Conservation (phyloP, 2,113 vertebrate genomes). For the Electrona antarctica region DNA sequence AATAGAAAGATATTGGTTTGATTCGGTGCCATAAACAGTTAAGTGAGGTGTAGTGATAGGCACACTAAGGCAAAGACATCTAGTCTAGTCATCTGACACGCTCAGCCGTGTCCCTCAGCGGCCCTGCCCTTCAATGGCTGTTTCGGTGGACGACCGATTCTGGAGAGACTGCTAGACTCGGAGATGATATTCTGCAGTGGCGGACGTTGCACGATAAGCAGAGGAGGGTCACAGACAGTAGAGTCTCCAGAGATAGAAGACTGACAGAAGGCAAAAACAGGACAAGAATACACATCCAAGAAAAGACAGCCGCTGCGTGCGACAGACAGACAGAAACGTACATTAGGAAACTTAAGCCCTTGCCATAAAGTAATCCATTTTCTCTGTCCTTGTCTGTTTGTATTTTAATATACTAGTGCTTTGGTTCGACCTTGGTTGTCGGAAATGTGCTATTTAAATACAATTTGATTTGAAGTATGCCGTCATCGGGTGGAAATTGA, state of each 20-base stretch:
- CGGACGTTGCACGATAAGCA: background rate
- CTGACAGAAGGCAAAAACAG: conserved; percentile 10
- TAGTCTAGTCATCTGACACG: background rate
- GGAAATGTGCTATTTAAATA: no score
- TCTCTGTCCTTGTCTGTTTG: no score
- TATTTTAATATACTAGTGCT: no score
- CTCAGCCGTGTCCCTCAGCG: background rate
- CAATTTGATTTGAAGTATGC: no score
- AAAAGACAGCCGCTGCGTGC: no score
- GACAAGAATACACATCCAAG: background rate
- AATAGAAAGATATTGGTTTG: conserved; percentile 8
- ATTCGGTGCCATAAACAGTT: background rate
- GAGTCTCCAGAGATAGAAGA: conserved; percentile 15
- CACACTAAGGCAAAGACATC: background rate
- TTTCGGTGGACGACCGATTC: background rate
- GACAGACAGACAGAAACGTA: no score
- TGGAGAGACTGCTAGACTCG: background rate
- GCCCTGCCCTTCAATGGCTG: conserved; percentile 1
- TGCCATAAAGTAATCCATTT: no score
- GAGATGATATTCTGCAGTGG: background rate
- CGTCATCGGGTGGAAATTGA: no score
- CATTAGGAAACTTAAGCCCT: no score
- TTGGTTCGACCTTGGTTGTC: no score
- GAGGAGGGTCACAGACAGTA: conserved; percentile 9
- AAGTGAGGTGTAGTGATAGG: background rate